Base-by-base conservation (phyloP, 2,888 invertebrate species). In the Unio delphinus region DNA sequence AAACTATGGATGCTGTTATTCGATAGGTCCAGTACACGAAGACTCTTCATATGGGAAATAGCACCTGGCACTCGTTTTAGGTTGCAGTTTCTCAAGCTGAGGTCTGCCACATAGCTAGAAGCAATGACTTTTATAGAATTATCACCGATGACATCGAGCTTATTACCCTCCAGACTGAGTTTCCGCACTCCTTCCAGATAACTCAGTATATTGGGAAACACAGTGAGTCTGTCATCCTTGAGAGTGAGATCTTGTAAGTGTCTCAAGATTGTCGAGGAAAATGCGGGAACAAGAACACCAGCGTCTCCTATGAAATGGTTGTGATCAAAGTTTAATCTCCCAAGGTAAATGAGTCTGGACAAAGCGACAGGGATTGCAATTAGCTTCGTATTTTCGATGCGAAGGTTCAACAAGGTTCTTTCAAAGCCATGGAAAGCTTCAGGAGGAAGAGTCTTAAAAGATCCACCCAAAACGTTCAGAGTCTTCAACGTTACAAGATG, bases 381-480 rank as follows among this genome's bases (percentile, higher is more conserved):
- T 30, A 81, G 70, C 1, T 74, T 72, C 0, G 79, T 81, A n/a
- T 81, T 34, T 58, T 74, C 66, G 8, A 81, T 77, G 23, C 75
- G 74, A 55, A 81, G 64, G 28, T 73, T 69, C 15, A n/a, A 57
- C 4, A 81, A 60, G n/a, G 81, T 80, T 11, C 79, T 78, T 65
- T 80, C 76, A 66, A 81, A 81, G 11, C 79, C 81, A 70, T 81
- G 77, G 54, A 81, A 81, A 15, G 81, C 79, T 18, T 64, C 61
- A 0, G 72, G 73, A 57, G 81, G 79, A 17, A 81, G 71, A 0
- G 77, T 74, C 23, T 68, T 67, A 64, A 80, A 77, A 1, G 67
- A 62, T 5, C 75, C 77, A 1, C 75, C 70, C 0, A 74, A 76
- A 0, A 81, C 75, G 30, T 73, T 76, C 0, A 81, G 62, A 8